Percentiles rank a stretch among this genome's conserved stretches.
phyloP scores from a whole-genome alignment of 2,888 invertebrate species.

The Acleris holmiana region DNA sequence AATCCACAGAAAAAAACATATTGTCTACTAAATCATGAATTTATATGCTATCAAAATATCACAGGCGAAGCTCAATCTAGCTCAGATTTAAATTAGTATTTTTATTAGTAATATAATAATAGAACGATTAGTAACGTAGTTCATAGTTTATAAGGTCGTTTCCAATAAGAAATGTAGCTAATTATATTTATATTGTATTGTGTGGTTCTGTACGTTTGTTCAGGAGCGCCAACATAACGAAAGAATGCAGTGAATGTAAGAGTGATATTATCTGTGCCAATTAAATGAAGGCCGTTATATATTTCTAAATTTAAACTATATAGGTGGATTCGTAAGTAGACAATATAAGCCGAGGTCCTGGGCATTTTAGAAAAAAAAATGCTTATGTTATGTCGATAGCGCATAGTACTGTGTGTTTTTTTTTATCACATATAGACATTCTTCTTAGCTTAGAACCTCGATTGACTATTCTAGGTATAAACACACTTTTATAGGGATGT shows the following conservation, averaged over 20 bases:
- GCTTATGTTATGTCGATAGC: no score
- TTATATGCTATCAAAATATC: conserved; percentile 18
- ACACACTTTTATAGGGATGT: no score
- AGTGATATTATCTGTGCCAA: conserved; percentile 37
- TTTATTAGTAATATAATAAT: conserved; percentile 10
- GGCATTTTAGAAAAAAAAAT: no score
- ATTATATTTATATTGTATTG: conserved; percentile 11
- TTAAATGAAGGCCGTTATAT: conserved; percentile 23
- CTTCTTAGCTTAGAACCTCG: no score
- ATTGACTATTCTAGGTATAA: no score
- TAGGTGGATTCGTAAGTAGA: conserved; percentile 20
- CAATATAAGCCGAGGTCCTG: background rate
- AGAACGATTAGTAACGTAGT: conserved; percentile 18
- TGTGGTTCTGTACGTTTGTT: conserved; percentile 1
- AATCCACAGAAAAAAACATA: no score
- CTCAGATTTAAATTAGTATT: conserved; percentile 10
- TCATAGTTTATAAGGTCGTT: conserved; percentile 17
- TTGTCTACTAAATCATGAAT: conserved; percentile 15
- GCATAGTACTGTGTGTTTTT: no score
- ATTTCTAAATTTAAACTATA: conserved; percentile 26
- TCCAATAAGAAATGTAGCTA: conserved; percentile 5
- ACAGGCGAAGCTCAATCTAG: conserved; percentile 31
- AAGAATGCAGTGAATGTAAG: background rate
- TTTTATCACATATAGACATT: no score
- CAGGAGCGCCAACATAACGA: conserved; percentile 15